Evolutionary conservation across 1,140 invertebrate species (phyloP), one percentile per base, ranked within the genome.

Genomic region (Drosophila ambigua): DNA sequence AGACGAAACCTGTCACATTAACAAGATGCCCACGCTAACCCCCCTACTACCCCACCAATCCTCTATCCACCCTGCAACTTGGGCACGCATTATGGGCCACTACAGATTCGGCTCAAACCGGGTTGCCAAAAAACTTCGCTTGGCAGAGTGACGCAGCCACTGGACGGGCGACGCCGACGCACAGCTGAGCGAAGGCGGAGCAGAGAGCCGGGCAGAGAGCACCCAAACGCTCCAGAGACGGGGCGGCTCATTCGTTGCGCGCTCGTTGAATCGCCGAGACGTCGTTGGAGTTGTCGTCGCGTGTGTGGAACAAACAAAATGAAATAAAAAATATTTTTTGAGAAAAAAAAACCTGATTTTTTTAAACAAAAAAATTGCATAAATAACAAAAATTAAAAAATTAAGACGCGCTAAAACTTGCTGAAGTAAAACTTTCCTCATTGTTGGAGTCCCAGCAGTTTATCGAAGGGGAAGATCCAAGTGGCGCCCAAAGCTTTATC

Each of bases 261-360:
- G 82, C 80, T 85, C 79, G 83, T 72, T 69, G 82, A 77, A 88
- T 71, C 79, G 71, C 64, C 83, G 72, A 75, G 72, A 66, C 72
- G 72, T 74, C 72, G 71, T 75, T 58, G 48, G 31, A 82, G 76
- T 68, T 31, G 13, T 41, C 68, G 62, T 83, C 69, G 79, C 78
- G 66, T 51, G 82, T 72, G 69, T 72, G 52, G 43, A 61, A 31
- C 52, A 9, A 60, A 59, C 35, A 63, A 59, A 75, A 50, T n/a
- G 43, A 39, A 66, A 45, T 31, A 43, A 61, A 6, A 53, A 35
- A 44, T n/a, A 57, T 59, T 35, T 46, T 11, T 35, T 35, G 2
- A 35, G 2, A 35, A 64, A 57, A 58, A 58, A 53, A 68, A 62
- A 68, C 62, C 72, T 75, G 72, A 75, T 75, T 75, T 65, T 71